Evolutionary conservation across 2,797 vertebrate genomes (phyloP), one percentile per base, ranked within the genome.

Genomic region (Eutrigla gurnardus): DNA sequence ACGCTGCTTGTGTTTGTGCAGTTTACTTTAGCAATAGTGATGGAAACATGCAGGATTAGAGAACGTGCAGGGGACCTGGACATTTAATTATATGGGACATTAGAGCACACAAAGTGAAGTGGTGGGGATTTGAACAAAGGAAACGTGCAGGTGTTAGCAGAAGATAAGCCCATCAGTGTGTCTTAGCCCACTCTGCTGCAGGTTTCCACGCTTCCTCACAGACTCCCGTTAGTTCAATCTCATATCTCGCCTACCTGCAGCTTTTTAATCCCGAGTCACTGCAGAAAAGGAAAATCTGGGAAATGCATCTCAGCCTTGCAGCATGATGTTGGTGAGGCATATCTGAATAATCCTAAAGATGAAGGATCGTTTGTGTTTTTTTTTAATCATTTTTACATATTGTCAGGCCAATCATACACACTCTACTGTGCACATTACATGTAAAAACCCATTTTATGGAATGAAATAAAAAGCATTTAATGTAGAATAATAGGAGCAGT

Each of bases 81-180:
- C 65, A 5, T 64, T 63, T 40, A 58, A 52, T 62, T 63, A 78
- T 37, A 37, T 4, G 17, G 7, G 39, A 47, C 59, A 53, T 58
- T 36, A 65, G 25, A 59, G 46, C 65, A 47, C 62, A 77, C 33
- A 39, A 14, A 43, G 47, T 37, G 0, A 53, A 37, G 4, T 1
- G 3, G 11, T 17, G 45, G 4, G n/a, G 17, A 54, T 46, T 13
- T 36, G 52, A 17, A 37, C 18, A 11, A 5, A 36, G 39, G 10
- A 35, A 52, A 65, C 54, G 33, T 59, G 80, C 75, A 84, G 77
- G 71, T 83, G 82, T 75, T 14, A n/a, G 54, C 6, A 9, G 46
- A 32, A 63, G 83, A 86, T 82, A 82, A 80, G 64, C 7, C 39
- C 45, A 11, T 35, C 45, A 12, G 11, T 53, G 14, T 10, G 3